These are phyloP conservation scores for Turdus rufiventris DNA, from an alignment of 2,113 vertebrate genomes.

Conservation along the genomic window DNA sequence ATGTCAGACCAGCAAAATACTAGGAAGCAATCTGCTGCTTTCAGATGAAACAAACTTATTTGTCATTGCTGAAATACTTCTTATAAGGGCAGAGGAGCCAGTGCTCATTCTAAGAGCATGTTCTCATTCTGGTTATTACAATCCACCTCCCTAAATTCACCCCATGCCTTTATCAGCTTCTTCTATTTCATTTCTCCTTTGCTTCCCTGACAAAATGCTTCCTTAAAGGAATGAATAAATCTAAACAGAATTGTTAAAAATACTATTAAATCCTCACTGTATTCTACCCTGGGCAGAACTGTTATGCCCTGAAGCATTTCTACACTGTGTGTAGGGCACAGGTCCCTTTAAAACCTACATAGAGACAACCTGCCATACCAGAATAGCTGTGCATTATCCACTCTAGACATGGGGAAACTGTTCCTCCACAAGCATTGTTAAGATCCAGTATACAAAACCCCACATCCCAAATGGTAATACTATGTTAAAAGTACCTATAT, in stretches of 20 bases:
- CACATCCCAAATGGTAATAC: not conserved
- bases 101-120: not conserved
- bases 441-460: not conserved
- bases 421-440: not conserved
- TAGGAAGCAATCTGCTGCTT: constrained; percentile 30
- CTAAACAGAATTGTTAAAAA: not conserved
- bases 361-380: not conserved
- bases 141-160: not conserved
- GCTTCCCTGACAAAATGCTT: not conserved
- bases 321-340: not conserved
- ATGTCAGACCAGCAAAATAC: constrained; percentile 16
- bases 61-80: not conserved
- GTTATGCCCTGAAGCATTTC: not conserved
- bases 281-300: not conserved
- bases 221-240: not conserved
- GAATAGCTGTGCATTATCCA: not conserved
- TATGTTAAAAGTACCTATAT: not conserved
- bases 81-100: not conserved
- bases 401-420: not conserved
- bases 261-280: not conserved
- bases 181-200: constrained; percentile 12
- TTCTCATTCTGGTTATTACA: not conserved
- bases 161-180: not conserved
- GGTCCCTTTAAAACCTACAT: not conserved
- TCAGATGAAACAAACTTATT: constrained; percentile 42